These are phyloP conservation scores for Triplophysa siluroides DNA, from an alignment of 2,113 vertebrate genomes.

Conservation along the genomic window DNA sequence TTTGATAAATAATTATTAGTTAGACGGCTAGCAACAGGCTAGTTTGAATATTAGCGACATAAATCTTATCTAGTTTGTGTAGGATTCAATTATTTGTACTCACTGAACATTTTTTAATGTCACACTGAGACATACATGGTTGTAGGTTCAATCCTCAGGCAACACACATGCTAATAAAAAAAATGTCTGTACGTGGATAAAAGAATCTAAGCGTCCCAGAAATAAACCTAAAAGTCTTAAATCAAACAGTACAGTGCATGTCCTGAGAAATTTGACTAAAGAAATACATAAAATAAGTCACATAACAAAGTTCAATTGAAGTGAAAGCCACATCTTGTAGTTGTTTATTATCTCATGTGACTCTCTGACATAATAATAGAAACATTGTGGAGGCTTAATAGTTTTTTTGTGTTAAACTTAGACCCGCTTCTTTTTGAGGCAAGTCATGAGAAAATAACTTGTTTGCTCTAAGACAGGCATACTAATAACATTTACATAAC, in stretches of 20 bases:
- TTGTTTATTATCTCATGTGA: background rate
- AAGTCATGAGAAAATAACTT: too few relatives aligned
- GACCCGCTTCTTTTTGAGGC: background rate
- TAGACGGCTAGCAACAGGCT: background rate
- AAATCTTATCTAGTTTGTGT: background rate
- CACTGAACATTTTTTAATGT: background rate
- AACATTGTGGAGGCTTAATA: background rate
- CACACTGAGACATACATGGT: background rate
- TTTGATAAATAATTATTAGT: background rate
- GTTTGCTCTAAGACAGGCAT: background rate
- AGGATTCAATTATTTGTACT: background rate
- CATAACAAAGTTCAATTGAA: too few relatives aligned
- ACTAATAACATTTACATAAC: too few relatives aligned
- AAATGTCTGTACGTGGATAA: too few relatives aligned
- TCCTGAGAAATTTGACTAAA: too few relatives aligned
- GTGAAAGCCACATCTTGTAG: too few relatives aligned
- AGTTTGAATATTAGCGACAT: background rate
- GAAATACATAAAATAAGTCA: background rate
- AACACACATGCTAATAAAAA: too few relatives aligned
- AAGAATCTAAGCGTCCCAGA: too few relatives aligned
- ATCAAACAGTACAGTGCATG: too few relatives aligned
- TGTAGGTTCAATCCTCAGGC: too few relatives aligned
- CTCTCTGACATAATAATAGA: background rate
- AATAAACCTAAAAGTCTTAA: too few relatives aligned
- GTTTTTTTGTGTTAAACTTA: background rate